phyloP scores from a whole-genome alignment of 2,113 vertebrate species.

The Tenrec ecaudatus region DNA sequence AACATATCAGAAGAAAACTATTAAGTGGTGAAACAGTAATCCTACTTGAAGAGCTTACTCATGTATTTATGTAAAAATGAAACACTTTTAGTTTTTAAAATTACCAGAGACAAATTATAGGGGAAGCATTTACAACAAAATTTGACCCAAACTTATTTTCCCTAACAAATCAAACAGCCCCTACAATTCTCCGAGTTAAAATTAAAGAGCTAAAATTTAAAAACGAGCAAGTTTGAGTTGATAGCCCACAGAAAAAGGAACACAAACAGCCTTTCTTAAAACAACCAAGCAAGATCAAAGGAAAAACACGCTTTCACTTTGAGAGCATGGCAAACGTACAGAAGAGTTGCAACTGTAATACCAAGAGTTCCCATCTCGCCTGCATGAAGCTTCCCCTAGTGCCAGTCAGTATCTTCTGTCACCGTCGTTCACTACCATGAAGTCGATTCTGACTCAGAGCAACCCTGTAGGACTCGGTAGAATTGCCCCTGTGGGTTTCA shows the following conservation, averaged over 20 bases:
- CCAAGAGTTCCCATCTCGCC: neutral
- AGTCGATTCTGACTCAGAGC: no score
- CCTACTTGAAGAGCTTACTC: neutral
- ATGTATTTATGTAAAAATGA: neutral
- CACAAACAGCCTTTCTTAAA: neutral
- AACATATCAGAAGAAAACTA: conserved; percentile 10
- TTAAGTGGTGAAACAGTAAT: neutral
- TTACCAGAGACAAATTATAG: neutral
- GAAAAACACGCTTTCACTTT: neutral
- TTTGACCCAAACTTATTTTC: neutral
- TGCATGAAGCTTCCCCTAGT: neutral
- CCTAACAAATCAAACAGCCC: neutral
- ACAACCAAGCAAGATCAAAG: neutral
- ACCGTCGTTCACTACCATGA: neutral
- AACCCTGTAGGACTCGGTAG: no score
- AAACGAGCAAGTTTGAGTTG: neutral
- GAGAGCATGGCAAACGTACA: neutral
- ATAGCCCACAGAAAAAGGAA: neutral
- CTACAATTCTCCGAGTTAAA: conserved; percentile 18
- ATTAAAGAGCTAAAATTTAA: neutral
- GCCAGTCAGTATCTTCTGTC: neutral
- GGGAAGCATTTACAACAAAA: neutral
- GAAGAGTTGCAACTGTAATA: neutral
- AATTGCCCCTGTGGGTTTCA: no score
- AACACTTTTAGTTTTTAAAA: neutral